phyloP scores from a whole-genome alignment of 2,113 vertebrate species.

The Oryzias woworae region DNA sequence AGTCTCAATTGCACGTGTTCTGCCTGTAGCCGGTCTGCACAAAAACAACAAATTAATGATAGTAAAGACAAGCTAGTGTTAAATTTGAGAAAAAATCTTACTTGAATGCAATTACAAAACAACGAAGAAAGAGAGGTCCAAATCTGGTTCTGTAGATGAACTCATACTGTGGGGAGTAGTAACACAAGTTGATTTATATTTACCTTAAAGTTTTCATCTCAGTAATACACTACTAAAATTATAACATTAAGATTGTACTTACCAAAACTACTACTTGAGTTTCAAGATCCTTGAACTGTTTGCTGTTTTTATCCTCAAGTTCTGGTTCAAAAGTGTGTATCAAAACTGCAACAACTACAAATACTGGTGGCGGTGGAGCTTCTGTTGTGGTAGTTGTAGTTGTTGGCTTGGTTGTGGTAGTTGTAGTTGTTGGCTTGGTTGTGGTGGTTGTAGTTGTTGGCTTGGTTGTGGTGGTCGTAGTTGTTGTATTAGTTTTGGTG shows the following conservation, averaged over 20 bases:
- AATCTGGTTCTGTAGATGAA: accelerated
- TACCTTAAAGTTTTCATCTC: too few species aligned
- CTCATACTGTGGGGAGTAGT: conserved; percentile 11
- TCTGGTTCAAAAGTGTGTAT: not conserved
- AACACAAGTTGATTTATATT: not conserved
- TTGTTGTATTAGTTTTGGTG: not conserved
- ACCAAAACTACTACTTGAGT: not conserved
- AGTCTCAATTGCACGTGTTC: not conserved
- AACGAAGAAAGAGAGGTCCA: not conserved
- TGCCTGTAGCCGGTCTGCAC: not conserved
- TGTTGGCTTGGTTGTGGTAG: not conserved
- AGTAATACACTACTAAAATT: too few species aligned
- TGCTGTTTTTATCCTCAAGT: not conserved
- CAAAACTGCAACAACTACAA: not conserved
- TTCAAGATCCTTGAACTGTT: not conserved
- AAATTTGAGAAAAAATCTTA: conserved; percentile 1
- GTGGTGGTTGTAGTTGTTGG: too few species aligned
- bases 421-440: not conserved
- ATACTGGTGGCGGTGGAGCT: not conserved
- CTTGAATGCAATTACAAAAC: not conserved
- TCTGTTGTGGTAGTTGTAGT: not conserved
- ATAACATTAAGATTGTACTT: not conserved
- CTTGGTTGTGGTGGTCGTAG: not conserved
- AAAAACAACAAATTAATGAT: not conserved
- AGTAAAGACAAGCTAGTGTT: not conserved